Evolutionary conservation across 2,888 invertebrate species (phyloP), one percentile per base, ranked within the genome.

Genomic region (Isotomurus palustris): DNA sequence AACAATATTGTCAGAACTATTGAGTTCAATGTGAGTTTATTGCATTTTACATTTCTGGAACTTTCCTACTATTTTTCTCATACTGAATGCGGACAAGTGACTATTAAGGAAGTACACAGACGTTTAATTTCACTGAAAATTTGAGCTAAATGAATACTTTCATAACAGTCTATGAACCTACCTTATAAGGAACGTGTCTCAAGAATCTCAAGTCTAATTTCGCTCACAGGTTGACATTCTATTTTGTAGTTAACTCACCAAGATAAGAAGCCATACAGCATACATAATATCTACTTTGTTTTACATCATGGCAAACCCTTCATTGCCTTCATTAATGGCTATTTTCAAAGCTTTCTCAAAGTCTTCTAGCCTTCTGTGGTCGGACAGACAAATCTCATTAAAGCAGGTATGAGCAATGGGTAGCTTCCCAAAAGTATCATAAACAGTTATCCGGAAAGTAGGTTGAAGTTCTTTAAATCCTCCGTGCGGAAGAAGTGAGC

Each of bases 361-460:
- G 52, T 74, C 73, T 62, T 78, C 76, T 67, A 76, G 76, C 47
- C 73, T 73, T 55, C 75, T 75, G 64, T 78, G 78, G 66, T 76
- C 77, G 4, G 78, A 78, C 48, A 78, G 70, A 63, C 77, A 78
- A 53, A 78, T 70, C 65, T 78, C 76, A 71, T 78, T 78, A 71
- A 78, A 78, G 67, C 78, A 78, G 10, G 78, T 78, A 67, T 78
- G 78, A 28, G 78, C 78, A 27, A 76, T 76, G 22, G 78, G 78
- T 45, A 78, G 70, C 53, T 72, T 74, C 48, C 76, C 76, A 67
- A 72, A 74, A 2, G 74, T 74, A 19, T 74, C 74, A 22, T 75
- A 72, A 24, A 77, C 73, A 36, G 75, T 74, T 32, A 78, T 75
- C 62, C 77, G 76, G 58, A 78, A 76, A 55, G 75, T 74, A 25